These are phyloP conservation scores for Aphrophora alni DNA, from an alignment of 2,888 invertebrate genomes.

Conservation along the genomic window DNA sequence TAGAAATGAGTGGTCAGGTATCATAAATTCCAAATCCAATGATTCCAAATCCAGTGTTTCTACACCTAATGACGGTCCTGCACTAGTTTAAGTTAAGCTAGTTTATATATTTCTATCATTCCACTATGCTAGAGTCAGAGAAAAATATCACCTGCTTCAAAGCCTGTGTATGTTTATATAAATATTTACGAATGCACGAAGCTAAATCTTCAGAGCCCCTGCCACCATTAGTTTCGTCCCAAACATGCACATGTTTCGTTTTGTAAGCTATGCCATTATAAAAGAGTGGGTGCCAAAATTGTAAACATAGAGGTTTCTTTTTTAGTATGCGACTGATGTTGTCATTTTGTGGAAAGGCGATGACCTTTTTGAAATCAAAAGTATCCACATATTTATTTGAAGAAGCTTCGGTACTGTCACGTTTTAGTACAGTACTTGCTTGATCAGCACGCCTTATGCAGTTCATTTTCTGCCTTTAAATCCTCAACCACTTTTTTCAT, in stretches of 20 bases:
- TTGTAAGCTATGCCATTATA: slow-evolving; percentile 49
- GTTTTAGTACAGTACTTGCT: slow-evolving; percentile 9
- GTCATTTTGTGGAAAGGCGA: slow-evolving; percentile 28
- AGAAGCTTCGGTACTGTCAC: no score
- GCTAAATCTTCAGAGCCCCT: slow-evolving; percentile 29
- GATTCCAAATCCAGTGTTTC: neutral
- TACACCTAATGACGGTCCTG: no score
- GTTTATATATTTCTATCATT: slow-evolving; percentile 22
- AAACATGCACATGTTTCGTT: slow-evolving; percentile 52
- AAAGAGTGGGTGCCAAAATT: slow-evolving; percentile 52
- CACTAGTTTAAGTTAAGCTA: neutral
- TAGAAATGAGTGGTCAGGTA: slow-evolving; percentile 3
- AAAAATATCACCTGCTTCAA: slow-evolving; percentile 10
- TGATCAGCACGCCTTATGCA: slow-evolving; percentile 15
- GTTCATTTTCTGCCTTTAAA: neutral
- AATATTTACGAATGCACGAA: slow-evolving; percentile 11
- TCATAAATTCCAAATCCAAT: slow-evolving; percentile 18
- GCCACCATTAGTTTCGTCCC: slow-evolving; percentile 50
- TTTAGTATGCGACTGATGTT: slow-evolving; percentile 30
- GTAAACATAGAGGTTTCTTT: slow-evolving; percentile 50
- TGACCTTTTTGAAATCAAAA: slow-evolving; percentile 33
- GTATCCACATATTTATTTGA: slow-evolving; percentile 10
- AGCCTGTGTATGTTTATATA: neutral
- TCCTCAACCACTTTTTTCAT: no score
- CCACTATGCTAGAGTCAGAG: slow-evolving; percentile 13